Evolutionary conservation across 53 echinoderm and acorn worm species (phyloP).

Genomic region (Echinarachnius parma): DNA sequence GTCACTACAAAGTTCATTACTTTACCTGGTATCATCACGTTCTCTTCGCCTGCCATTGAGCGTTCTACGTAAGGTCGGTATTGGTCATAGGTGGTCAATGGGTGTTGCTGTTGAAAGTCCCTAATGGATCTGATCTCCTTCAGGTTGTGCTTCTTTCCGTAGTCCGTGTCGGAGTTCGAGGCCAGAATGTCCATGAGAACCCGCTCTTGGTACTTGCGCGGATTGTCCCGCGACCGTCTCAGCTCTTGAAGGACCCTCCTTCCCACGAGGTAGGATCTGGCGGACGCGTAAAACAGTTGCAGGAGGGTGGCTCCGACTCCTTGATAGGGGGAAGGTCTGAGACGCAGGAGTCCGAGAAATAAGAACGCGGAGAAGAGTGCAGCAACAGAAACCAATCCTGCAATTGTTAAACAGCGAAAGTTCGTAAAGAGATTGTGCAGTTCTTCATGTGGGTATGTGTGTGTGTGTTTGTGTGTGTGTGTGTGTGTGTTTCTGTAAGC

Average conservation of each 20-base stretch:
- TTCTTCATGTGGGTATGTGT: too few species aligned
- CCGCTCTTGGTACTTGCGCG: constrained; percentile 52
- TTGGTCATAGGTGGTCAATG: constrained; percentile 60
- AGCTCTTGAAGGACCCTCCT: neutral
- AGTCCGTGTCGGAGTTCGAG: constrained; percentile 53
- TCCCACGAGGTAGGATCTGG: neutral
- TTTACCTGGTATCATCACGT: constrained; percentile 51
- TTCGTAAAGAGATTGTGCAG: too few species aligned
- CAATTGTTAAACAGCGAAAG: too few species aligned
- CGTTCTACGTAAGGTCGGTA: constrained; percentile 60
- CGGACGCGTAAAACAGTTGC: neutral
- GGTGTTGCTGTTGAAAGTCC: constrained; percentile 53
- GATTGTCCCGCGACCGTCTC: constrained; percentile 13
- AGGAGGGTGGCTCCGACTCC: neutral
- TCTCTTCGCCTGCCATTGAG: constrained; percentile 56
- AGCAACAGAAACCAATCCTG: constrained; percentile 9
- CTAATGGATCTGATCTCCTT: constrained; percentile 34
- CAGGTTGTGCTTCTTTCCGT: constrained; percentile 43
- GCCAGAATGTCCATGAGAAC: constrained; percentile 31
- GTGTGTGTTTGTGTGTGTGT: too few species aligned
- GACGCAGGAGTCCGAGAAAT: neutral
- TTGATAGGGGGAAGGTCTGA: neutral
- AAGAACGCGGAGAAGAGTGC: neutral
- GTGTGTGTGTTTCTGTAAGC: too few species aligned
- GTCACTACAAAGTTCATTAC: constrained; percentile 42